Percentiles rank a stretch among this genome's conserved stretches.
These are phyloP conservation scores for Napeogenes inachia DNA, from an alignment of 2,888 invertebrate genomes.

Conservation along the genomic window DNA sequence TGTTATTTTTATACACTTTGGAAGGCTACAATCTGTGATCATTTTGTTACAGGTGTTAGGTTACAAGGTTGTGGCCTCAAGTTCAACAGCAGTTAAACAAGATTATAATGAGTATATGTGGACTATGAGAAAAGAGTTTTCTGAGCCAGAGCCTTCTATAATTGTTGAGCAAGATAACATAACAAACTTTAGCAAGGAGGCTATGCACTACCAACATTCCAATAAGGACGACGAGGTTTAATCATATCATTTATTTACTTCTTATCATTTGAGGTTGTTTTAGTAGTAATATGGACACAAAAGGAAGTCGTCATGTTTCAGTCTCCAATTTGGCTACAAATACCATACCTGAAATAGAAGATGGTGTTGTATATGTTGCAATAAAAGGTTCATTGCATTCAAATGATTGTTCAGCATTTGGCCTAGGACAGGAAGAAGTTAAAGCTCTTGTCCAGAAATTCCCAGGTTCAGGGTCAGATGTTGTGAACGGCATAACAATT, in stretches of 20 bases:
- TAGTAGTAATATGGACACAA: conserved; percentile 54
- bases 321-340: conserved; percentile 46
- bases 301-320: conserved; percentile 54
- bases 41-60: conserved; percentile 82
- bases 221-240: conserved; percentile 71
- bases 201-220: conserved; percentile 67
- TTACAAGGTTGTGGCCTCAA: conserved; percentile 92
- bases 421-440: conserved; percentile 82
- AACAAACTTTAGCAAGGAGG: conserved; percentile 79
- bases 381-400: conserved; percentile 89
- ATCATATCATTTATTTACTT: conserved; percentile 33
- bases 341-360: conserved; percentile 50
- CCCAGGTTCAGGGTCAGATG: conserved; percentile 77
- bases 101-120: conserved; percentile 95
- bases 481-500: conserved; percentile 85
- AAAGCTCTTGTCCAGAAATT: conserved; percentile 84
- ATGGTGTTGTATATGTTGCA: conserved; percentile 84
- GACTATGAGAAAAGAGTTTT: conserved; percentile 94
- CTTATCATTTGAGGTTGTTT: conserved; percentile 27
- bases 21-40: conserved; percentile 13
- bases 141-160: conserved; percentile 86
- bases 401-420: conserved; percentile 85
- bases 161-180: conserved; percentile 80
- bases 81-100: conserved; percentile 90
- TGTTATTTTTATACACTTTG: neutral